Conservation (phyloP, 1,140 invertebrate species). For the Psix sp. region DNA sequence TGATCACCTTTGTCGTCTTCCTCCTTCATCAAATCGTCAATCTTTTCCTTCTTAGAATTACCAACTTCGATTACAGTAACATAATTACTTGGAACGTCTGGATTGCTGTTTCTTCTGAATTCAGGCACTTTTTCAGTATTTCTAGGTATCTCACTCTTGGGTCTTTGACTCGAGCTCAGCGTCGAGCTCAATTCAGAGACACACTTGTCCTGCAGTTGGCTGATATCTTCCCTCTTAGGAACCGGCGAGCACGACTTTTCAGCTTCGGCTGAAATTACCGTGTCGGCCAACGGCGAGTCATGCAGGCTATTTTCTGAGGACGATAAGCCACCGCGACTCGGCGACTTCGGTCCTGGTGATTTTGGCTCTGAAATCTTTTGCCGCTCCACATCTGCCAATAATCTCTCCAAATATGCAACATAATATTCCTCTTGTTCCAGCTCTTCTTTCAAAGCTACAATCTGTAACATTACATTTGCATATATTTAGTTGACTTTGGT, state of each 20-base stretch:
- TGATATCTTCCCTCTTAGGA: slow-evolving; percentile 71
- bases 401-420: slow-evolving; percentile 89
- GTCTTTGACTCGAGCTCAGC: slow-evolving; percentile 68
- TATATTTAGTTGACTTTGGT: too few relatives aligned
- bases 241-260: slow-evolving; percentile 62
- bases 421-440: slow-evolving; percentile 93
- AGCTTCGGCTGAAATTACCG: slow-evolving; percentile 37
- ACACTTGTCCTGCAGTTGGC: slow-evolving; percentile 74
- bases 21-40: slow-evolving; percentile 69
- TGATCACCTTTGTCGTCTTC: slow-evolving; percentile 71
- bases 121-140: slow-evolving; percentile 74
- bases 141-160: slow-evolving; percentile 74
- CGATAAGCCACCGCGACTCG: slow-evolving; percentile 56
- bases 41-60: slow-evolving; percentile 73
- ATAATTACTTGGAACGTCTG: slow-evolving; percentile 84
- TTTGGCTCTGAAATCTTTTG: slow-evolving; percentile 77
- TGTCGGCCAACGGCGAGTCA: slow-evolving; percentile 41
- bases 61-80: slow-evolving; percentile 92
- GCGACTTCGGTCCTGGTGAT: slow-evolving; percentile 53
- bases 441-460: slow-evolving; percentile 86
- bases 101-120: slow-evolving; percentile 73
- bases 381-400: slow-evolving; percentile 88
- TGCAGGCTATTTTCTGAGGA: slow-evolving; percentile 58
- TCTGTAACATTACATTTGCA: slow-evolving; percentile 67
- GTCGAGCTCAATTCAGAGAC: slow-evolving; percentile 74